Evolutionary conservation across 2,113 vertebrate genomes (phyloP).

Genomic region (Grallaria varia): DNA sequence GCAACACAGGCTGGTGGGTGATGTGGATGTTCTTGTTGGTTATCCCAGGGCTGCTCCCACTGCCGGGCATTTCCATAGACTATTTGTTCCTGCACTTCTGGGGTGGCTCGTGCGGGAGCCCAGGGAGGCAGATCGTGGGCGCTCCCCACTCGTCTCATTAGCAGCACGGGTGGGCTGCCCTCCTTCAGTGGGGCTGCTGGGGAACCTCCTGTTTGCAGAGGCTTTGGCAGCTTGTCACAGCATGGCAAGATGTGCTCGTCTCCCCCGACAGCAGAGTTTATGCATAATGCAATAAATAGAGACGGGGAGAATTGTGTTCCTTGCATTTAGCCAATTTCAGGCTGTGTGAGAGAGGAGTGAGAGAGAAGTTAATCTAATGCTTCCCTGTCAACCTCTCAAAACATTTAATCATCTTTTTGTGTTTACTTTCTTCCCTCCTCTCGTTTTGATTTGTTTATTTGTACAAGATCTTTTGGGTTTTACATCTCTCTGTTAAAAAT

Average conservation of each 20-base stretch:
- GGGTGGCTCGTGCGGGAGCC: rapidly evolving
- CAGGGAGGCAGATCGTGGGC: not conserved
- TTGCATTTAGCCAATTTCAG: not conserved
- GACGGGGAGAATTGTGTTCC: not conserved
- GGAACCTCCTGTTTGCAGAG: not conserved
- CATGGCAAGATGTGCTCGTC: not conserved
- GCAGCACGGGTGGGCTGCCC: not conserved
- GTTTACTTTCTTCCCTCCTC: not conserved
- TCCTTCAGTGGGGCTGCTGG: not conserved
- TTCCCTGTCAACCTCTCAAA: not conserved
- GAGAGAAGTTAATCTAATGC: not conserved
- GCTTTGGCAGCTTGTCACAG: constrained; percentile 28
- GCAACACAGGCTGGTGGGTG: rapidly evolving
- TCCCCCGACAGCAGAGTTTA: not conserved
- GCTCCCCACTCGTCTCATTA: rapidly evolving
- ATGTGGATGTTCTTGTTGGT: not conserved
- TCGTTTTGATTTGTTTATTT: not conserved
- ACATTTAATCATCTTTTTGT: not conserved
- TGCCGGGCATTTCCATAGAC: not conserved
- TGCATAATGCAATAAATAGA: constrained; percentile 36
- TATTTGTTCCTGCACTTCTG: not conserved
- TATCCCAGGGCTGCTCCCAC: not conserved
- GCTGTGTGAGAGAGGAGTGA: not conserved
- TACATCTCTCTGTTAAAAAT: not conserved
- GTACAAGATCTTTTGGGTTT: not conserved